A percentile compares a stretch with the other conserved stretches of the same genome.
These are phyloP conservation scores for Meriones unguiculatus DNA, from an alignment of 2,113 vertebrate genomes.

Conservation along the genomic window DNA sequence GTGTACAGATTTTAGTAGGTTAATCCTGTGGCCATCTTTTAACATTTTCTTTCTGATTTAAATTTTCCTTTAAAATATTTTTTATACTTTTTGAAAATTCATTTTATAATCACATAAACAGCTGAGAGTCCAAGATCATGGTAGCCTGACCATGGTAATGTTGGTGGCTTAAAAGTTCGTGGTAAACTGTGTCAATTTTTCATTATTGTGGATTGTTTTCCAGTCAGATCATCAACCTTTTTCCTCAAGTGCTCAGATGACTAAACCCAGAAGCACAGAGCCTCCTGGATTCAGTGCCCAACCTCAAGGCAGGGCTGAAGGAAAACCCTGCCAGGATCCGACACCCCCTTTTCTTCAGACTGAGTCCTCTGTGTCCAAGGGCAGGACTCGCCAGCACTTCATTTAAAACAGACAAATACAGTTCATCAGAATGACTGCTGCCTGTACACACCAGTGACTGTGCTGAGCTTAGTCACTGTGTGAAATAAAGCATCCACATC, in stretches of 20 bases:
- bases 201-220: not conserved
- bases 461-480: not conserved
- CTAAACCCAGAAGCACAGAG: not conserved
- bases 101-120: not conserved
- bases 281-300: not conserved
- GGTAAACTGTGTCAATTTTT: not conserved
- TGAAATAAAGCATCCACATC: not conserved
- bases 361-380: not conserved
- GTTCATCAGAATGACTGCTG: not conserved
- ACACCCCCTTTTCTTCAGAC: not conserved
- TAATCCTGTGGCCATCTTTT: not conserved
- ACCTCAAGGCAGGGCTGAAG: not conserved
- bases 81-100: not conserved
- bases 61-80: slow-evolving; percentile 16
- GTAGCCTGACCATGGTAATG: not conserved
- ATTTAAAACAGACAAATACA: not conserved
- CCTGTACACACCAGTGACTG: not conserved
- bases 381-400: not conserved
- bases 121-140: not conserved
- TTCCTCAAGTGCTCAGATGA: not conserved
- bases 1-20: too few species aligned
- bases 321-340: not conserved
- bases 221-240: not conserved
- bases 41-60: not conserved
- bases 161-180: not conserved